A percentile compares a stretch with the other conserved stretches of the same genome.
These are phyloP conservation scores for Halcyon senegalensis DNA, from an alignment of 2,113 vertebrate species.

Conservation along the genomic window DNA sequence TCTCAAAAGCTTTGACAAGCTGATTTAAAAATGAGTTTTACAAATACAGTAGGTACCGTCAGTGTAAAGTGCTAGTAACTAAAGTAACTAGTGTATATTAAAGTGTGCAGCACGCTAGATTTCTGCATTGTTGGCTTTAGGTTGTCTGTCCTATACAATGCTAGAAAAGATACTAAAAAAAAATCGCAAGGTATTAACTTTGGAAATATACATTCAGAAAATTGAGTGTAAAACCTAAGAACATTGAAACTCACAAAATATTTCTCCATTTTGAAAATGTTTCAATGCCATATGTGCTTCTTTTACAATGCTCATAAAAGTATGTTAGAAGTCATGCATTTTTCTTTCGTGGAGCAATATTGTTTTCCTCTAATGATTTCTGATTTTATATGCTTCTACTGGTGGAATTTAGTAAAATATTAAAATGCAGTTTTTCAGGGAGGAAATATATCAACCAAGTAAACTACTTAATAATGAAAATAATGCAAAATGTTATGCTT, in stretches of 20 bases:
- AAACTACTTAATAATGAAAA: slow-evolving; percentile 8
- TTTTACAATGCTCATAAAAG: background rate
- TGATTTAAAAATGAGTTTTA: slow-evolving; percentile 56
- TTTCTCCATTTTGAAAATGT: slow-evolving; percentile 18
- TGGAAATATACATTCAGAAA: slow-evolving; percentile 24
- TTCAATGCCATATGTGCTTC: background rate
- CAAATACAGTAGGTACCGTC: slow-evolving; percentile 39
- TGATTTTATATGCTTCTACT: slow-evolving; percentile 38
- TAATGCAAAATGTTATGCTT: background rate
- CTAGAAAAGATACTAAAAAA: background rate
- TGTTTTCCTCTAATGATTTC: slow-evolving; percentile 32
- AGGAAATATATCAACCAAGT: background rate
- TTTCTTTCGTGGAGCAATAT: slow-evolving; percentile 45
- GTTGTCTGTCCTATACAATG: slow-evolving; percentile 39
- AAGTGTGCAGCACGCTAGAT: slow-evolving; percentile 36
- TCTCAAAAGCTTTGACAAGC: slow-evolving; percentile 66
- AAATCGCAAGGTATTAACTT: background rate
- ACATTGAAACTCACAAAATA: slow-evolving; percentile 6
- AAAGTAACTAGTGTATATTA: slow-evolving; percentile 1
- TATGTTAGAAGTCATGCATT: slow-evolving; percentile 20
- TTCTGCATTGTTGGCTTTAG: slow-evolving; percentile 59
- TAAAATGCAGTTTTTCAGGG: slow-evolving; percentile 45
- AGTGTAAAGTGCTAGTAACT: slow-evolving; percentile 31
- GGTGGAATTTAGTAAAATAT: slow-evolving; percentile 23
- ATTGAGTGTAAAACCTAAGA: slow-evolving; percentile 14